Conservation (phyloP, 2,797 vertebrate genomes). For the Australoheros facetus region DNA sequence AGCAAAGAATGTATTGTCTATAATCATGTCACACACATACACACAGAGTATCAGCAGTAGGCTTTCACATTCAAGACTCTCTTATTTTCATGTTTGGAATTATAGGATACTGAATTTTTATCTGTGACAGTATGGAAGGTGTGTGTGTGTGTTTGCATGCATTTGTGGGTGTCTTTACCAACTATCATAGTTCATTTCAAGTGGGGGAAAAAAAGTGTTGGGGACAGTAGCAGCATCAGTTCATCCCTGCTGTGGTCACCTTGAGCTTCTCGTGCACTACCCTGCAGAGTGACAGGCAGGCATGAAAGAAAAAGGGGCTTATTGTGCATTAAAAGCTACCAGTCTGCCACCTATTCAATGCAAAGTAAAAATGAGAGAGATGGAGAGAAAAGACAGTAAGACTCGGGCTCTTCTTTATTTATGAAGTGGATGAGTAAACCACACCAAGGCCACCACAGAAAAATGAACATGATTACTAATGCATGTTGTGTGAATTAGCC, state of each 20-base stretch:
- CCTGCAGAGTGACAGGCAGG: slow-evolving; percentile 18
- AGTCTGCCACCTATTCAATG: background rate
- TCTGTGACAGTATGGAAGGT: slow-evolving; percentile 5
- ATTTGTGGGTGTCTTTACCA: background rate
- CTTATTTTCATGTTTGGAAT: background rate
- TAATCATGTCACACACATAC: slow-evolving; percentile 8
- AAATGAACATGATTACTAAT: slow-evolving; percentile 62
- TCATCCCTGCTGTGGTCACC: slow-evolving; percentile 34
- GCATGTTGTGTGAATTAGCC: slow-evolving; percentile 48
- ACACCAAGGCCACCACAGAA: slow-evolving; percentile 45
- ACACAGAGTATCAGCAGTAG: slow-evolving; percentile 7
- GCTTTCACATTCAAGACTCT: background rate
- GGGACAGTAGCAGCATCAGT: background rate
- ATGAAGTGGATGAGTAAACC: slow-evolving; percentile 51
- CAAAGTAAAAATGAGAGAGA: slow-evolving; percentile 10
- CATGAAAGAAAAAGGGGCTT: slow-evolving; percentile 9
- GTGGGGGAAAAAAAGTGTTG: background rate
- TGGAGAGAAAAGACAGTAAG: background rate
- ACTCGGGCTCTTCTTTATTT: slow-evolving; percentile 40
- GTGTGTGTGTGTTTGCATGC: background rate
- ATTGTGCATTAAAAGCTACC: slow-evolving; percentile 12
- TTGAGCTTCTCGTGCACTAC: slow-evolving; percentile 24
- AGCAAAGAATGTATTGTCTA: background rate
- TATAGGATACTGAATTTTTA: slow-evolving; percentile 34
- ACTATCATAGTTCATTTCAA: slow-evolving; percentile 10